Evolutionary conservation across 1,140 invertebrate genomes (phyloP).

Genomic region (Argopecten irradians): DNA sequence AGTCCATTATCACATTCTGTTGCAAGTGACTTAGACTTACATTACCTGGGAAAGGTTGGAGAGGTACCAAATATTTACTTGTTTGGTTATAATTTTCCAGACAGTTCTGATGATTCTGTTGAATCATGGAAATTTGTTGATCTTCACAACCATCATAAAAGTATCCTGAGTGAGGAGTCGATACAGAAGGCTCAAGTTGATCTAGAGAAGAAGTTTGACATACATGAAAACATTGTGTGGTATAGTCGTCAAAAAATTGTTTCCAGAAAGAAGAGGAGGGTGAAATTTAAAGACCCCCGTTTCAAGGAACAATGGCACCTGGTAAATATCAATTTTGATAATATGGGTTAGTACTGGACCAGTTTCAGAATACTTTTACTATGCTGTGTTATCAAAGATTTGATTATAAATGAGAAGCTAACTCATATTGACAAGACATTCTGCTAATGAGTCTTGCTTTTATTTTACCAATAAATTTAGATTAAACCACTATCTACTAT

Average conservation of each 20-base stretch:
- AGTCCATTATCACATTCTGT: conserved; percentile 52
- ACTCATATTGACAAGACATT: no score
- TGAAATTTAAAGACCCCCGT: conserved; percentile 67
- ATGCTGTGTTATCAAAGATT: no score
- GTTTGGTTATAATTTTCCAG: conserved; percentile 16
- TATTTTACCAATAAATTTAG: no score
- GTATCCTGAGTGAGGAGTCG: not conserved
- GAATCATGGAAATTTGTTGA: not conserved
- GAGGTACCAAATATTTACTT: conserved; percentile 31
- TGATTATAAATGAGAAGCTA: no score
- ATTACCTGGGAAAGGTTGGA: conserved; percentile 29
- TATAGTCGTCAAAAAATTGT: conserved; percentile 64
- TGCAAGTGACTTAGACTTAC: conserved; percentile 44
- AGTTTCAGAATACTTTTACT: no score
- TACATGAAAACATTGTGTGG: conserved; percentile 63
- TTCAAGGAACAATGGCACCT: conserved; percentile 74
- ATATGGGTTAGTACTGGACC: no score
- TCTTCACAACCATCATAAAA: not conserved
- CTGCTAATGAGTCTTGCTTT: no score
- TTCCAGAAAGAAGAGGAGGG: conserved; percentile 57
- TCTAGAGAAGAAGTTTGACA: conserved; percentile 55
- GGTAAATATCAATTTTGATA: conserved; percentile 57
- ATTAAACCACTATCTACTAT: no score
- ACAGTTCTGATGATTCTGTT: not conserved
- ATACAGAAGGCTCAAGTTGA: not conserved